Base-by-base conservation (phyloP, 2,888 invertebrate species). In the Hypomecis punctinalis region DNA sequence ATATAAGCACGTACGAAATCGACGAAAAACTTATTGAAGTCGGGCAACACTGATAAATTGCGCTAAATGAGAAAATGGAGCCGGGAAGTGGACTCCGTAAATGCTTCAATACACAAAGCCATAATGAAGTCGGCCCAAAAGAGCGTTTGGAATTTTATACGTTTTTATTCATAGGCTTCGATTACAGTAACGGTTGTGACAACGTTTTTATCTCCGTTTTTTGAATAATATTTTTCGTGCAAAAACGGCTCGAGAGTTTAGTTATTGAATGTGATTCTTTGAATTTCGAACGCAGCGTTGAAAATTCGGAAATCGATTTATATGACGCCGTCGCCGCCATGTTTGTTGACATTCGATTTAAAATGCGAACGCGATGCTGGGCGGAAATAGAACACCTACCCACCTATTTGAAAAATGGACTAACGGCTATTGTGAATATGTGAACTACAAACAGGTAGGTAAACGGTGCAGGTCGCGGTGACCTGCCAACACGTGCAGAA, bases 1-100 rank as follows among this genome's bases (percentile, higher is more conserved):
- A 90, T 93, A 91, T 91, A 91, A 82, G 91, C 83, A 79, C 83
- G 87, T 84, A 88, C 80, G 82, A 86, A 91, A 91, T 88, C 78
- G 82, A 86, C 87, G 88, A 90, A 91, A 90, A 90, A 84, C 80
- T 87, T 86, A 91, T 91, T 89, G 88, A 91, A 89, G 91, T 85
- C 88, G 85, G 83, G 83, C 83, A 78, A 81, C 80, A 73, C 81
- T 87, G 89, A 91, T 88, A 89, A 89, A 91, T 91, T 84, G 88
- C 84, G 86, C 85, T 88, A 87, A 88, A 87, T 82, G 79, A 85
- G 88, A 88, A 90, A 90, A 88, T 83, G 78, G 84, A 80, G 76
- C 72, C 80, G 76, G 80, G 80, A 81, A 80, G 79, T 78, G 74
- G 80, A 79, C 76, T 75, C 73, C 71, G 77, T 79, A 80, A 82